Percentiles rank a stretch among this genome's conserved stretches.
Conservation (phyloP, 1,140 invertebrate genomes). For the Geopemphigus sp. region DNA sequence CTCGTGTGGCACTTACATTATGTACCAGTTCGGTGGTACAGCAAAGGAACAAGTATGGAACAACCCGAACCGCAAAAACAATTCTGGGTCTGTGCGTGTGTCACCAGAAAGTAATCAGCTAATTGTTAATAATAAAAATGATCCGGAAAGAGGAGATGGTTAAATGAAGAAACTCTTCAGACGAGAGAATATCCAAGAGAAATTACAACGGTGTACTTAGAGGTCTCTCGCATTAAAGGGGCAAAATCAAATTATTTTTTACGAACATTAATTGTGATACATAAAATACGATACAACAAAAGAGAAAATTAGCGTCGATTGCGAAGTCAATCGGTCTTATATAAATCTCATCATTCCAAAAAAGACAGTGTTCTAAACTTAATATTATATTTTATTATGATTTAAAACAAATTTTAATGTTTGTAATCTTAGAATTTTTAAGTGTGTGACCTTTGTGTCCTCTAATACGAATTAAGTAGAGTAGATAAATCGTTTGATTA, state of each 20-base stretch:
- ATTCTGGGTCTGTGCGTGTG: slow-evolving; percentile 44
- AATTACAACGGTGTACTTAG: slow-evolving; percentile 39
- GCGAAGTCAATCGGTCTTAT: slow-evolving; percentile 15
- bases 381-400: slow-evolving; percentile 42
- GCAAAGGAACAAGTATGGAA: slow-evolving; percentile 66
- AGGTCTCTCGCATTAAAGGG: slow-evolving; percentile 11
- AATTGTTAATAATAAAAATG: slow-evolving; percentile 34
- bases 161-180: slow-evolving; percentile 1
- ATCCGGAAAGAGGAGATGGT: slow-evolving; percentile 39
- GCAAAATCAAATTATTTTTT: slow-evolving; percentile 45
- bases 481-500: slow-evolving; percentile 40
- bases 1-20: slow-evolving; percentile 65
- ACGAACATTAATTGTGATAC: slow-evolving; percentile 43
- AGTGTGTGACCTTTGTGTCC: slow-evolving; percentile 44
- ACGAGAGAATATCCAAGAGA: slow-evolving; percentile 1
- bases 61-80: slow-evolving; percentile 55
- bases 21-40: slow-evolving; percentile 70
- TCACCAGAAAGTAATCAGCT: slow-evolving; percentile 46
- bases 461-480: slow-evolving; percentile 50
- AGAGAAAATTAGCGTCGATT: slow-evolving; percentile 24
- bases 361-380: slow-evolving; percentile 42
- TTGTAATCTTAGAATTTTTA: slow-evolving; percentile 43
- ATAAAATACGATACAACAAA: slow-evolving; percentile 18
- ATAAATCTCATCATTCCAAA: slow-evolving; percentile 48
- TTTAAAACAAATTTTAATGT: slow-evolving; percentile 41